Base-by-base conservation (phyloP, 2,113 vertebrate genomes). In the Eleginops maclovinus region DNA sequence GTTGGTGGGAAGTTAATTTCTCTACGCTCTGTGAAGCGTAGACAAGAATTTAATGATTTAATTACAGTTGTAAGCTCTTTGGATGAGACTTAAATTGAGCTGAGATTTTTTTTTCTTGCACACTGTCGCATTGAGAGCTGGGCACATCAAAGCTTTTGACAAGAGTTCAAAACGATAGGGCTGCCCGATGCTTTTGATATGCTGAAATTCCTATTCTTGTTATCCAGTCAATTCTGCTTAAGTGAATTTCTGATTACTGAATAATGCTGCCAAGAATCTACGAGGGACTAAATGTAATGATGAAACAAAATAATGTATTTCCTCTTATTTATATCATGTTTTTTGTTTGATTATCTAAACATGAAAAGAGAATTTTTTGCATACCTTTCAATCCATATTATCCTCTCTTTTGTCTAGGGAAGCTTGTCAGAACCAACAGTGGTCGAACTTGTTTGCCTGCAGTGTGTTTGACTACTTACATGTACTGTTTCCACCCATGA, bases 21-120 rank as follows among this genome's bases (percentile, higher is more conserved):
- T 97, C 96, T 96, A 96, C 96, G 96, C 97, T 97, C 96, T 98
- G 96, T 97, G 96, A 97, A 98, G 97, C 96, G 94, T 97, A 98
- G 96, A 98, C 98, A 99, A 99, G 96, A 98, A 98, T 99, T 99
- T 99, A 99, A 99, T 99, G 98, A 99, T 99, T 99, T 99, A 99
- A 99, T 99, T 99, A 99, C 97, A 98, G 97, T 99, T 99, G 98
- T 99, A 98, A 99, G 98, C 98, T 98, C 97, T 99, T 99, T 99
- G 98, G 97, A 99, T 99, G 98, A 98, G 97, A 98, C 97, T 99
- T 99, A 98, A 99, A 99, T 99, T 99, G 98, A 99, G 98, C 97
- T 97, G 96, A 98, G 97, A 97, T 96, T 95, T 96, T 96, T 94
- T 93, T 82, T 84, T 85, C n/a, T 84, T 89, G 93, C 93, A 89